Evolutionary conservation across 2,888 invertebrate genomes (phyloP), one percentile per base, ranked within the genome.

Genomic region (Aporophyla nigra): DNA sequence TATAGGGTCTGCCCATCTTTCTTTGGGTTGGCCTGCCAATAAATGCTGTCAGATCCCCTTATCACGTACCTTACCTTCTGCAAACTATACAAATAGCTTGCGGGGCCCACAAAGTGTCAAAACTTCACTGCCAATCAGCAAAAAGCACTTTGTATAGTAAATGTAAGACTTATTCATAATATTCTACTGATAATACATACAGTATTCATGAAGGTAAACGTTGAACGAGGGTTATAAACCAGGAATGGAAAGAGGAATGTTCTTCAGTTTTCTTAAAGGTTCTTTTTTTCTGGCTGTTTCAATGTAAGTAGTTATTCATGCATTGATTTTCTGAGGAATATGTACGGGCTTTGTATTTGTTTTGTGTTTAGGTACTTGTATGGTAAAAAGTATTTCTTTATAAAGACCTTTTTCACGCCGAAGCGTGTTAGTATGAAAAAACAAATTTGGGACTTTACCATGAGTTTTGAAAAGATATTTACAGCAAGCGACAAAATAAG

Each of bases 151-250:
- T 54, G 24, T 21, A 71, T 43, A 66, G 12, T 56, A 69, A 78
- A 61, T 16, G 51, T 40, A 21, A 63, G 56, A 66, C 72, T 76
- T 70, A 59, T 76, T 77, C 71, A 62, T 82, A 78, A 87, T 75
- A 74, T 66, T 79, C 61, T 54, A 70, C 74, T 73, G 73, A 78
- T 71, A 78, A 78, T 72, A 66, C 56, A 79, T 81, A 78, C 43
- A 82, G 82, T 66, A 86, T 86, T 87, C 86, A 87, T 84, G 74
- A 80, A 73, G 65, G 71, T 62, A 74, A 80, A 70, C 70, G 78
- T 69, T 68, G 62, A 76, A 74, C 40, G 65, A 62, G 67, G 68
- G 63, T 70, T 84, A 72, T 65, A 74, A 74, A 69, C 61, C 56
- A 72, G 63, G 40, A 78, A 76, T 68, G 67, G 65, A 65, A 66